These are phyloP conservation scores for Alces alces DNA, from an alignment of 2,113 vertebrate genomes.

Conservation along the genomic window DNA sequence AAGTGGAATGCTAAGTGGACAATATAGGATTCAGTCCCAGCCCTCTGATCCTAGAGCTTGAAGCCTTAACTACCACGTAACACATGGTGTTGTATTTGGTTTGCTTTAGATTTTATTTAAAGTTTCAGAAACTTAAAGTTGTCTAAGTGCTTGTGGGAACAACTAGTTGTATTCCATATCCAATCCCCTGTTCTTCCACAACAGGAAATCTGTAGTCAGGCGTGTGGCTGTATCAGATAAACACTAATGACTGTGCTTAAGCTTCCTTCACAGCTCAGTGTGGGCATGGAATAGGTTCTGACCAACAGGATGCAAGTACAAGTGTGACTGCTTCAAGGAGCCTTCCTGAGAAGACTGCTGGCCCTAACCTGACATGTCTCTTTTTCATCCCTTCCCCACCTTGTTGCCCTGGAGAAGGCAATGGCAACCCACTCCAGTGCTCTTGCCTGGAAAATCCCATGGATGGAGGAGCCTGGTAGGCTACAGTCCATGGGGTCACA, in stretches of 20 bases:
- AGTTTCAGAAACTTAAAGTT: neutral
- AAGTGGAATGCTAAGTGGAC: neutral
- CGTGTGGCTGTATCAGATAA: neutral
- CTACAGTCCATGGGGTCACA: neutral
- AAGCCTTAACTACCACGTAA: neutral
- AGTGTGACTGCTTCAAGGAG: neutral
- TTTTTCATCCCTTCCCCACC: neutral
- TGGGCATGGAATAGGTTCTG: neutral
- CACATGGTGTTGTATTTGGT: neutral
- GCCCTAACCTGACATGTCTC: neutral
- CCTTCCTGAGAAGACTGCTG: neutral
- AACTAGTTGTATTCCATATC: neutral
- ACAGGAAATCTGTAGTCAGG: neutral
- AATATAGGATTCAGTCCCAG: neutral
- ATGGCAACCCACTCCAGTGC: neutral
- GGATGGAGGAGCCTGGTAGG: neutral
- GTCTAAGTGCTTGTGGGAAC: neutral
- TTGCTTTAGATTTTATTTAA: neutral
- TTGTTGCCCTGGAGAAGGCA: neutral
- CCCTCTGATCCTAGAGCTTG: neutral
- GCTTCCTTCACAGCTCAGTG: neutral
- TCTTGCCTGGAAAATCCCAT: neutral
- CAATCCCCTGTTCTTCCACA: neutral
- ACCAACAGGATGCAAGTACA: neutral
- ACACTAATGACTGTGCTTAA: neutral